phyloP scores from a whole-genome alignment of 2,797 vertebrate species.

The Anabacerthia variegaticeps region DNA sequence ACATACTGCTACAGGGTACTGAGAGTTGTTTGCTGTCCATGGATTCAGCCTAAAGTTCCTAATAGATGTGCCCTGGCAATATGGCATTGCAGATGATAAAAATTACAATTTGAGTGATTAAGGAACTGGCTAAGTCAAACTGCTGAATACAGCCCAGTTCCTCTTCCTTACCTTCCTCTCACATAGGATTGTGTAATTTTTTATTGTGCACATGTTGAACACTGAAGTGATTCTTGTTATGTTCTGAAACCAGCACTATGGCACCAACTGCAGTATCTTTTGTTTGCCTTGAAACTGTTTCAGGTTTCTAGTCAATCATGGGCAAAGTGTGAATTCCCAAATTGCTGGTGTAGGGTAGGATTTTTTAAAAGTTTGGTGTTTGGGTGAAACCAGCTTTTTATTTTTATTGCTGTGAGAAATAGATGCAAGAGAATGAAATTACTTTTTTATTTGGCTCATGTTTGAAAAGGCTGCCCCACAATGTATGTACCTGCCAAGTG shows the following conservation, averaged over 20 bases:
- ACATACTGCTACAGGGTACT: neutral
- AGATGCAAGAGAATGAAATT: neutral
- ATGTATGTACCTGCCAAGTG: neutral
- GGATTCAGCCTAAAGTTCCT: neutral
- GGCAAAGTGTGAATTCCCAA: neutral
- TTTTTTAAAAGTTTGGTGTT: neutral
- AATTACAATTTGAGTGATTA: neutral
- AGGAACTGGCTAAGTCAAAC: neutral
- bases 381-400: neutral
- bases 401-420: neutral
- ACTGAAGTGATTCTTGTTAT: neutral
- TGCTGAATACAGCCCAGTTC: neutral
- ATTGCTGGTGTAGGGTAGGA: neutral
- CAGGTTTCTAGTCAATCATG: neutral
- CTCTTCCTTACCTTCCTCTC: neutral
- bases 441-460: neutral
- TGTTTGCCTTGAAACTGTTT: neutral
- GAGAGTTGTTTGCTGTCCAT: neutral
- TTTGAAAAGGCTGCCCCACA: neutral
- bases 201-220: neutral
- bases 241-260: neutral
- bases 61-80: neutral
- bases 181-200: neutral
- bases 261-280: neutral
- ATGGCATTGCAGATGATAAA: neutral